These are phyloP conservation scores for Boloria euphrosyne DNA, from an alignment of 2,888 invertebrate species.

Conservation along the genomic window DNA sequence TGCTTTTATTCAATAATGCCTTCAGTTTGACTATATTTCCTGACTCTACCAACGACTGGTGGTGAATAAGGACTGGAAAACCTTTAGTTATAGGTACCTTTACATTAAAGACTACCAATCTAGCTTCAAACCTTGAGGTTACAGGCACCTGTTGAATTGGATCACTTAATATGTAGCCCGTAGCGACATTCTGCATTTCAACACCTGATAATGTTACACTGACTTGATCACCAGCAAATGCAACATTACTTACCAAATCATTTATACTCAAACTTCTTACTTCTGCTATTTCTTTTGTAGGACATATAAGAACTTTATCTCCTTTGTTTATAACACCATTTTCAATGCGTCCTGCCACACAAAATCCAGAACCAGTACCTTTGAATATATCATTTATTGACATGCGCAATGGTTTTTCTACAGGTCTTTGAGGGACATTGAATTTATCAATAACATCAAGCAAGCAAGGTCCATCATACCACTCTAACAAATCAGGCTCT, in stretches of 20 bases:
- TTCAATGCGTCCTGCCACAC: slow-evolving; percentile 95
- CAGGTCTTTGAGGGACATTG: slow-evolving; percentile 92
- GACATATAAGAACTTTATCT: slow-evolving; percentile 93
- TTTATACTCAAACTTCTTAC: slow-evolving; percentile 91
- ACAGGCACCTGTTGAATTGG: slow-evolving; percentile 90
- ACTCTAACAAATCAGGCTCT: slow-evolving; percentile 84
- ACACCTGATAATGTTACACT: slow-evolving; percentile 90
- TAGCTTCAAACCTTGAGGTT: slow-evolving; percentile 91
- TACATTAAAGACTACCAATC: slow-evolving; percentile 96
- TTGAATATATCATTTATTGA: slow-evolving; percentile 98
- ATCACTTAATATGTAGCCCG: slow-evolving; percentile 95
- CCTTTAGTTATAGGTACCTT: slow-evolving; percentile 95
- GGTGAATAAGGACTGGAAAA: slow-evolving; percentile 93
- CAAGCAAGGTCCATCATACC: slow-evolving; percentile 93
- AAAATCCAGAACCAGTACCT: slow-evolving; percentile 94
- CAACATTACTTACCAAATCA: slow-evolving; percentile 85
- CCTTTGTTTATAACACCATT: slow-evolving; percentile 93
- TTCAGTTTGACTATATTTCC: slow-evolving; percentile 93
- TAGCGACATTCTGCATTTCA: slow-evolving; percentile 91
- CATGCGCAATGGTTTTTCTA: slow-evolving; percentile 94
- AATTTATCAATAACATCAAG: slow-evolving; percentile 94
- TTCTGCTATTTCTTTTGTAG: slow-evolving; percentile 90
- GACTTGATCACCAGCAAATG: slow-evolving; percentile 97
- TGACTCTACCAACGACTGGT: slow-evolving; percentile 95
- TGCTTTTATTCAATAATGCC: slow-evolving; percentile 93